Conservation (phyloP, 2,113 vertebrate genomes). For the Hippocampus barbouri region DNA sequence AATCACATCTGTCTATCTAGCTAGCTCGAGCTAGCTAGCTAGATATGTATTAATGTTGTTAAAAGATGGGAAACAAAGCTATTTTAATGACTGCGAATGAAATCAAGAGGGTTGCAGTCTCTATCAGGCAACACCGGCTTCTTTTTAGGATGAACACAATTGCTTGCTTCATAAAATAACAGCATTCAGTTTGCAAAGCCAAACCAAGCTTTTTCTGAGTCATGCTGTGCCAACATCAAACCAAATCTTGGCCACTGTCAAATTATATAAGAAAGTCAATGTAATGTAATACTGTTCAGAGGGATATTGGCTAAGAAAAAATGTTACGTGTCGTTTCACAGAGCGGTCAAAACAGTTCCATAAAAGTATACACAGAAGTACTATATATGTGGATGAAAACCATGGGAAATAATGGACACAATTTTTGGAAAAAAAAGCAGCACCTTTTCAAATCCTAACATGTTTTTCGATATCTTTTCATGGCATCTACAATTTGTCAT, state of each 20-base stretch:
- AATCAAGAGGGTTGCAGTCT: not conserved
- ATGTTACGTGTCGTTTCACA: not conserved
- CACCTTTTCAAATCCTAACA: not conserved
- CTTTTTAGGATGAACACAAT: not conserved
- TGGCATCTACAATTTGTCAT: not conserved
- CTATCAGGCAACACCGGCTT: not conserved
- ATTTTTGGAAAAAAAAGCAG: not conserved
- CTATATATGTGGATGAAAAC: too few species aligned
- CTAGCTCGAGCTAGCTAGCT: too few species aligned
- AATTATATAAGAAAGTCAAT: not conserved
- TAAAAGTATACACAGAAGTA: not conserved
- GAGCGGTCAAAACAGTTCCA: not conserved
- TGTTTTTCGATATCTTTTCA: not conserved
- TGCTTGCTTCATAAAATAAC: not conserved
- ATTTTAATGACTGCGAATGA: not conserved
- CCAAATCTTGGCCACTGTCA: not conserved
- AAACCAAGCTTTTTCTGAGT: not conserved
- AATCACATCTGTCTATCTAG: too few species aligned
- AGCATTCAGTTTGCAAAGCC: not conserved
- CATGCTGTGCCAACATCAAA: not conserved
- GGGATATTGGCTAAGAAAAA: not conserved
- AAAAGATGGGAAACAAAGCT: not conserved
- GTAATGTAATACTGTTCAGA: not conserved
- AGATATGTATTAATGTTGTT: not conserved
- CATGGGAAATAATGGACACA: too few species aligned